Evolutionary conservation across 2,113 vertebrate species (phyloP), one percentile per base, ranked within the genome.

Genomic region (Onychorhynchus coronatus): DNA sequence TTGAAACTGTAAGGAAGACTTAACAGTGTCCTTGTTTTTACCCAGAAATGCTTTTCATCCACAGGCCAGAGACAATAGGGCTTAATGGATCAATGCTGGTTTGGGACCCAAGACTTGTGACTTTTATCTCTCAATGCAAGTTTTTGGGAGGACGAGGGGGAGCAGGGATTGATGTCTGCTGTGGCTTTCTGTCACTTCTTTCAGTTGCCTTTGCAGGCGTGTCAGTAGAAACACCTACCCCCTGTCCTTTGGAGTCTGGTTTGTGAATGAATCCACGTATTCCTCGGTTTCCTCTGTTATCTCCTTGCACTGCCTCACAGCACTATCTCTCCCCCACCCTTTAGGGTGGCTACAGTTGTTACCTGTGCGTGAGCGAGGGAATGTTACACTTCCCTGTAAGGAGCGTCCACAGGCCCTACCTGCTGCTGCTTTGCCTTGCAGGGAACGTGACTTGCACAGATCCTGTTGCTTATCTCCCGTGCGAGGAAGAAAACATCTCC

Each of bases 361-460:
- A 31, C 44, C 1, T 4, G 12, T 12, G 47, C 0, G 0, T 77
- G 50, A 93, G 42, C 4, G 12, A 94, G 61, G 59, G 28, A 85
- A 62, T 3, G 44, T 70, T 66, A 50, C 7, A 5, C 8, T 66
- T 79, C 91, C 73, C 68, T 53, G 61, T 91, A 56, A 56, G 85
- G 71, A 92, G 23, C 5, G 1, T 41, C 31, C 41, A 3, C 25
- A 61, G 67, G 37, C 89, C 71, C 83, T 30, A 91, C 91, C 87
- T 96, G 87, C 93, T 85, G 77, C 61, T 78, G 61, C 66, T 82
- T 68, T 89, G 68, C 68, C 68, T 84, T 52, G 44, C 70, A 81
- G 83, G 76, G 75, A 89, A 49, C 0, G 0, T 84, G 77, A 17
- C 80, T 92, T 0, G 39, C 14, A n/a, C 33, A 15, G 47, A 56